Percentiles rank a stretch among this genome's conserved stretches.
Conservation (phyloP, 2,113 vertebrate species). For the Poeciliopsis retropinna region DNA sequence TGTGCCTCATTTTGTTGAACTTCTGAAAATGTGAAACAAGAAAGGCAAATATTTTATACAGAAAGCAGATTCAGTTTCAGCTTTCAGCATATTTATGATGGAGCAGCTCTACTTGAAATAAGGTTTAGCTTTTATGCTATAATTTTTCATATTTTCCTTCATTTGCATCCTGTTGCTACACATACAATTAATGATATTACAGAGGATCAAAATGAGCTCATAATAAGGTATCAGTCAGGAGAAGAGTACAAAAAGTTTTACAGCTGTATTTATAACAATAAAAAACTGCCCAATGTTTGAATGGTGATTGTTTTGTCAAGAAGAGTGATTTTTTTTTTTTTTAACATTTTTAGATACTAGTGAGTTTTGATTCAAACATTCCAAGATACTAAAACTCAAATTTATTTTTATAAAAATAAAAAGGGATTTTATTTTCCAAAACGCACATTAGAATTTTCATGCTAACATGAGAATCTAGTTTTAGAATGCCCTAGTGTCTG, state of each 20-base stretch:
- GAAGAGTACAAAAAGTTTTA: too few relatives aligned
- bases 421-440: background rate
- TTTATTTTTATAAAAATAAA: background rate
- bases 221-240: background rate
- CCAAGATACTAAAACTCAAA: background rate
- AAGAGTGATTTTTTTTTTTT: background rate
- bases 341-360: background rate
- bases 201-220: background rate
- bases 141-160: too few relatives aligned
- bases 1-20: conserved; percentile 77
- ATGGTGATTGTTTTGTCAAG: background rate
- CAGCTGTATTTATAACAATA: too few relatives aligned
- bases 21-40: conserved; percentile 64
- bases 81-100: too few relatives aligned
- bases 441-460: too few relatives aligned
- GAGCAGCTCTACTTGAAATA: too few relatives aligned
- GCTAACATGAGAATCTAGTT: too few relatives aligned
- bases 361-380: background rate
- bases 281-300: too few relatives aligned
- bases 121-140: too few relatives aligned
- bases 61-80: too few relatives aligned
- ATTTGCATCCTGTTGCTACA: background rate
- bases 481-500: too few relatives aligned
- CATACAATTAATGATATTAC: background rate
- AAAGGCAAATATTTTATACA: too few relatives aligned